phyloP scores from a whole-genome alignment of 2,797 vertebrate species.

The Galagoides demidoff region DNA sequence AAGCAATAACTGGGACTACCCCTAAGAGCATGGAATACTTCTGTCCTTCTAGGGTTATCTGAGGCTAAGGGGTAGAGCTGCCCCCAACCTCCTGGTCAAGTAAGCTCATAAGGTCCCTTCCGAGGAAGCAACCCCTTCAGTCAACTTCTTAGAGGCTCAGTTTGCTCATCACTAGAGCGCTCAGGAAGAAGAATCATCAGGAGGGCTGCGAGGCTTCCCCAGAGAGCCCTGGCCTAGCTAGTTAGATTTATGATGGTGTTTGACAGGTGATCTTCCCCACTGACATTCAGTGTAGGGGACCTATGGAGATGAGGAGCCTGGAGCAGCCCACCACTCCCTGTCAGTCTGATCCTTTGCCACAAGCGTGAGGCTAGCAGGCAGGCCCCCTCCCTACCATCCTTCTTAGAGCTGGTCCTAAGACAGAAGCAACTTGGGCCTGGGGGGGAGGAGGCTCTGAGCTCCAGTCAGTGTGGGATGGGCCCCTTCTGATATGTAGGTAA shows the following conservation, averaged over 20 bases:
- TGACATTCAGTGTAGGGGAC: not conserved
- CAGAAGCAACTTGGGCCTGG: not conserved
- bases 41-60: not conserved
- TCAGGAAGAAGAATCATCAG: conserved; percentile 87
- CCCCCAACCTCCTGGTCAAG: not conserved
- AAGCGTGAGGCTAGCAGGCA: not conserved
- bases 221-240: not conserved
- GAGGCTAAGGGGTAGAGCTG: not conserved
- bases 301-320: accelerated
- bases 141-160: conserved; percentile 90
- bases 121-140: conserved; percentile 84
- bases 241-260: not conserved
- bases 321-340: not conserved
- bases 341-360: not conserved
- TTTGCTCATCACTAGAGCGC: conserved; percentile 82
- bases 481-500: not conserved
- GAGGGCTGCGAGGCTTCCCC: conserved; percentile 70
- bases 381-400: not conserved
- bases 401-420: not conserved
- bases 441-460: not conserved
- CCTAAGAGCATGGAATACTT: not conserved
- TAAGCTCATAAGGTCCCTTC: not conserved
- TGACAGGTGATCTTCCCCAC: not conserved
- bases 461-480: too few relatives aligned
- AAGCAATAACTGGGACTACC: not conserved